Percentiles rank a stretch among this genome's conserved stretches.
Conservation (phyloP, 2,113 vertebrate species). For the Pitta sordida region DNA sequence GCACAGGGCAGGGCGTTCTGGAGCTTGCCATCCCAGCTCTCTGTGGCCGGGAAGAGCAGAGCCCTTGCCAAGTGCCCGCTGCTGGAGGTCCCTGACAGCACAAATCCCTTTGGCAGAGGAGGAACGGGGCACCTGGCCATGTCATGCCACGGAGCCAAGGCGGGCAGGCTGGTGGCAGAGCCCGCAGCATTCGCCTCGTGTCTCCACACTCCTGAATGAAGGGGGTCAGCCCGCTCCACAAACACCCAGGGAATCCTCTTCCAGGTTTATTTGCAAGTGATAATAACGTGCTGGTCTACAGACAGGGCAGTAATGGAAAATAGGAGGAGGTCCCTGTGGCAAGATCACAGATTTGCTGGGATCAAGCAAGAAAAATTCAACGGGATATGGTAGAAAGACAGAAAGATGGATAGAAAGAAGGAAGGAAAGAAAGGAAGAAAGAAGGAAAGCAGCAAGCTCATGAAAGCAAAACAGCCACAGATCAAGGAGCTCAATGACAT, state of each 20-base stretch:
- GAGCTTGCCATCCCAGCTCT: background rate
- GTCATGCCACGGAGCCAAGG: rapidly evolving
- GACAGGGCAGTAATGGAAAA: constrained; percentile 7
- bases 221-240: background rate
- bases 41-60: rapidly evolving
- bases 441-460: background rate
- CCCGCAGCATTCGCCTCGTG: background rate
- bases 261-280: constrained; percentile 33
- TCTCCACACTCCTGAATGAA: background rate
- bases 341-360: constrained; percentile 36
- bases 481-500: constrained; percentile 22
- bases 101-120: background rate
- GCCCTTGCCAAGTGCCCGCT: background rate
- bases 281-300: constrained; percentile 17
- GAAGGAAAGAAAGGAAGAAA: background rate
- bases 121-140: rapidly evolving
- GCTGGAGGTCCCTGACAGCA: background rate
- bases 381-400: background rate
- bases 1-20: rapidly evolving
- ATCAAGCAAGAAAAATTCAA: constrained; percentile 20
- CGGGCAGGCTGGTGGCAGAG: background rate
- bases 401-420: background rate
- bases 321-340: background rate
- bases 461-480: constrained; percentile 47
- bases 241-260: background rate